phyloP scores from a whole-genome alignment of 2,797 vertebrate genomes.

The Poecilia picta region DNA sequence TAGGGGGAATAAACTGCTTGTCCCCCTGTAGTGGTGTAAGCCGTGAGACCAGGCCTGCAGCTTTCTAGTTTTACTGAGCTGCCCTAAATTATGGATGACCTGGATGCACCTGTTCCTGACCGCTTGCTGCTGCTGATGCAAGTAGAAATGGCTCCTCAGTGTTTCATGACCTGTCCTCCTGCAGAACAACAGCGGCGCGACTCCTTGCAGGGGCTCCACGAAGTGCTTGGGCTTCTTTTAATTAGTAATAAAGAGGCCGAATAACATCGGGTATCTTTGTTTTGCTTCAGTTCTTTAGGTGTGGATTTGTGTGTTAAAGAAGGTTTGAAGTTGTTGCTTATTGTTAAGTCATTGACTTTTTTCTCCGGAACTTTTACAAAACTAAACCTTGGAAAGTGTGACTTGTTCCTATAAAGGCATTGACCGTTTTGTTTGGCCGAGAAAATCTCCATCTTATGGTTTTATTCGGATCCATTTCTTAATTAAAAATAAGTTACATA shows the following conservation, averaged over 20 bases:
- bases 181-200: slow-evolving; percentile 69
- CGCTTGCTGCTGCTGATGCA: slow-evolving; percentile 45
- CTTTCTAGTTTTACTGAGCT: slow-evolving; percentile 70
- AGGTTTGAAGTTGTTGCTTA: not conserved
- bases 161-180: slow-evolving; percentile 65
- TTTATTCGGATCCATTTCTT: not conserved
- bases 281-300: not conserved
- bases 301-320: not conserved
- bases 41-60: slow-evolving; percentile 50
- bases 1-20: not conserved
- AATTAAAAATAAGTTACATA: not conserved
- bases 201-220: slow-evolving; percentile 62
- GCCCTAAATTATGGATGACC: slow-evolving; percentile 75
- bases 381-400: too few relatives aligned
- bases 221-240: slow-evolving; percentile 57
- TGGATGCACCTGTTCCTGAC: slow-evolving; percentile 73
- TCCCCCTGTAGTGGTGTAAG: slow-evolving; percentile 3
- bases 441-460: not conserved
- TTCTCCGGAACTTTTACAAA: not conserved
- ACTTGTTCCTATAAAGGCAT: not conserved
- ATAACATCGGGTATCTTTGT: slow-evolving; percentile 26
- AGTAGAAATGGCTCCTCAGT: slow-evolving; percentile 64
- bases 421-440: not conserved
- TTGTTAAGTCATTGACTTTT: not conserved
- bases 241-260: slow-evolving; percentile 58